Base-by-base conservation (phyloP, 1,140 invertebrate genomes). In the Micrasema minimum region DNA sequence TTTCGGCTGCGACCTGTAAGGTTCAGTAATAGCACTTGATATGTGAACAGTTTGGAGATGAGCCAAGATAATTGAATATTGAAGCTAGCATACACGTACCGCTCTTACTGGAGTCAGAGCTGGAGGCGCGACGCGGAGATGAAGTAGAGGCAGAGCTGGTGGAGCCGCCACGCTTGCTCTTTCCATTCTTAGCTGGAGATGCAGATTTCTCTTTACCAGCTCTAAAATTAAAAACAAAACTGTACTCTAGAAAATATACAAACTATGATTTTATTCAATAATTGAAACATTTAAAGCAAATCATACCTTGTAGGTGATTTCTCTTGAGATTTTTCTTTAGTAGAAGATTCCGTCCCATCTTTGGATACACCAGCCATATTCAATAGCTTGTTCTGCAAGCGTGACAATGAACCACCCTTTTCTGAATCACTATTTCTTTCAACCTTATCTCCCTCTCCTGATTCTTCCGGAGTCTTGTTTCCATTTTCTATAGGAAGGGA, bases 101-200 rank as follows among this genome's bases (percentile, higher is more conserved):
- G 55, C 74, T 75, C 53, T 72, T 72, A 26, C 70, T 75, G 11
- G 74, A 75, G 62, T 72, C 74, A 16, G 74, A 69, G 41, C 70
- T 72, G 35, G 73, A 71, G 35, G 31, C 73, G 22, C 61, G 68
- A 48, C 22, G 70, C 48, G 62, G 46, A 12, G 64, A 46, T 6
- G 74, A 65, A 14, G 70, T 70, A 1, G 65, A 62, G 12, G 64
- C 57, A 12, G 73, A 75, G 55, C 69, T 72, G 23, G 66, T 72
- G 4, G 64, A 69, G 20, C 22, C 67, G 20, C n/a, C 67, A 62
- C 69, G 48, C 41, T 72, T 72, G 22, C 65, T 55, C 62, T 72
- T 72, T 11, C 74, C 74, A 70, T 75, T 75, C 55, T 74, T 74
- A 45, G 68, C 18, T 11, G 66, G 69, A n/a, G 72, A 71, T 14